Evolutionary conservation across 2,888 invertebrate species (phyloP).

Genomic region (Spatulosminthurus flaviceps): DNA sequence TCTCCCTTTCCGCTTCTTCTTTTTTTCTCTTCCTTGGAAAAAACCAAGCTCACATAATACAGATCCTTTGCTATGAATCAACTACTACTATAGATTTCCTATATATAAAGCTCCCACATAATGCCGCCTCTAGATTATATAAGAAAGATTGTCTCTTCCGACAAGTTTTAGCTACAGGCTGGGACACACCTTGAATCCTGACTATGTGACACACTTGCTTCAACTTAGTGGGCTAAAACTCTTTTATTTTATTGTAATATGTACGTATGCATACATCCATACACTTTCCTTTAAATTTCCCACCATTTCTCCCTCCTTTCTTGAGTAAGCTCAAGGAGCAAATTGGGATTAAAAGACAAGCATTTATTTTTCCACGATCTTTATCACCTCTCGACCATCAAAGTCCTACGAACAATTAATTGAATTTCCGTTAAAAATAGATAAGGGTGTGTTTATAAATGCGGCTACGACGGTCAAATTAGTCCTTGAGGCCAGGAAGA

Average conservation of each 20-base stretch:
- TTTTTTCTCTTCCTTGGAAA: background rate
- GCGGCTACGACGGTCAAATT: conserved; percentile 18
- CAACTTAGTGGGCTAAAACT: background rate
- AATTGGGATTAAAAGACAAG: background rate
- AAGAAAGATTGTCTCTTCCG: background rate
- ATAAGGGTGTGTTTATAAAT: background rate
- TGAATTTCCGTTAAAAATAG: conserved; percentile 22
- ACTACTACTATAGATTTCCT: too few species aligned
- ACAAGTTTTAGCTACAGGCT: conserved; percentile 6
- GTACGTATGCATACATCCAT: too few species aligned
- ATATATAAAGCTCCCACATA: too few species aligned
- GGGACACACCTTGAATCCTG: conserved; percentile 43
- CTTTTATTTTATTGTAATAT: background rate
- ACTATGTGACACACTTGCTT: conserved; percentile 25
- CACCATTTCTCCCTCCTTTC: background rate
- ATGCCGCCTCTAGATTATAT: background rate
- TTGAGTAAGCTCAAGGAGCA: too few species aligned
- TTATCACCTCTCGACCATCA: background rate
- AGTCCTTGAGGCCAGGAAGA: conserved; percentile 1
- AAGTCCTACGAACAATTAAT: conserved; percentile 5
- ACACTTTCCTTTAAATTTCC: background rate
- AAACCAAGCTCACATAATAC: too few species aligned
- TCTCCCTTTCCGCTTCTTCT: background rate
- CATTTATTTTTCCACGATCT: background rate
- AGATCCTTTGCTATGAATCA: too few species aligned